phyloP scores from a whole-genome alignment of 2,797 vertebrate species.

The Typhlichthys subterraneus region DNA sequence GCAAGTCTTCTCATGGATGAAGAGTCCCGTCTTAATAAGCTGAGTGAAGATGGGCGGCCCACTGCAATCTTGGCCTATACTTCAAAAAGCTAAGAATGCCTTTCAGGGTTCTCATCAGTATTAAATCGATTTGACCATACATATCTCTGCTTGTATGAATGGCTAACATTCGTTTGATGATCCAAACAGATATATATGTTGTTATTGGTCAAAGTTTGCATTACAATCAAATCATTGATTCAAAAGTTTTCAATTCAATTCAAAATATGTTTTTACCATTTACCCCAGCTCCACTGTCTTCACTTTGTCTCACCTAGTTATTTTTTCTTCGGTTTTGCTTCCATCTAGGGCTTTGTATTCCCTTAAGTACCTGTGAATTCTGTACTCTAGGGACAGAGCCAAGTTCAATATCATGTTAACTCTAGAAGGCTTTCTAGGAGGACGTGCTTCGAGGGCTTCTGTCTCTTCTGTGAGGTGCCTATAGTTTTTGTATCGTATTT shows the following conservation, averaged over 20 bases:
- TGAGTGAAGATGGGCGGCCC: constrained; percentile 56
- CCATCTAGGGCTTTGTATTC: constrained; percentile 8
- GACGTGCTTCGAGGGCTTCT: background rate
- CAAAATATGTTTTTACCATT: constrained; percentile 22
- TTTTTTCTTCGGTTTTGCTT: background rate
- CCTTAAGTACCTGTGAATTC: constrained; percentile 10
- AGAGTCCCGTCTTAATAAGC: constrained; percentile 65
- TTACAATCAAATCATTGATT: too few species aligned
- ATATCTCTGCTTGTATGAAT: constrained; percentile 22
- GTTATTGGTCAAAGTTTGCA: too few species aligned
- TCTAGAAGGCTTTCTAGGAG: constrained; percentile 9
- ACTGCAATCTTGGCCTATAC: constrained; percentile 53
- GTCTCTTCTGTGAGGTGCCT: background rate
- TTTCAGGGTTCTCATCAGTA: constrained; percentile 66
- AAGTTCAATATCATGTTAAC: constrained; percentile 7
- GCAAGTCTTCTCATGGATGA: constrained; percentile 58
- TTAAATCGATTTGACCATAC: constrained; percentile 36
- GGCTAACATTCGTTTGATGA: background rate
- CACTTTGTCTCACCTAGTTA: background rate
- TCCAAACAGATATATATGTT: too few species aligned
- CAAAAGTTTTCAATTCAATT: too few species aligned
- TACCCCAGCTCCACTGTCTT: constrained; percentile 1
- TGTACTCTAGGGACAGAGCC: background rate
- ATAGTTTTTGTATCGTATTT: too few species aligned
- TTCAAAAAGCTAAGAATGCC: constrained; percentile 54